A percentile compares a stretch with the other conserved stretches of the same genome.
phyloP scores from a whole-genome alignment of 2,888 invertebrate genomes.

The Chrysodeixis includens region DNA sequence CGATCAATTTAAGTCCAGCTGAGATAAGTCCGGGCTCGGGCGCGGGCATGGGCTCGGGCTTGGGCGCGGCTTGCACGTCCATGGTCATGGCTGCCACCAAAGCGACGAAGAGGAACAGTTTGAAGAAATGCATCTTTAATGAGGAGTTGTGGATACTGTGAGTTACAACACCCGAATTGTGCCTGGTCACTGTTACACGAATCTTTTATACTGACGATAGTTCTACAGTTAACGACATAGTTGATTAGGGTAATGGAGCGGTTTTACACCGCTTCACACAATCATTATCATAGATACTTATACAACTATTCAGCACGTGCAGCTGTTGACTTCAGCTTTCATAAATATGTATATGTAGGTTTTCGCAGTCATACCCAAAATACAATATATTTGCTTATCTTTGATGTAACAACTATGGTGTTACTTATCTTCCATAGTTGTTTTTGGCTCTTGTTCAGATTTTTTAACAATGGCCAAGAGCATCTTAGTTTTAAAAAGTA shows the following conservation, averaged over 20 bases:
- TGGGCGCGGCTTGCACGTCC: slow-evolving; percentile 1
- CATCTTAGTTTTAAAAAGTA: no score
- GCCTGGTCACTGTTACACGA: neutral
- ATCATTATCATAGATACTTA: no score
- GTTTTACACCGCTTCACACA: no score
- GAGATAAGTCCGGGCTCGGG: neutral
- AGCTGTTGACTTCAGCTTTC: no score
- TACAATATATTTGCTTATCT: no score
- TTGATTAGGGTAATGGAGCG: slow-evolving; percentile 3
- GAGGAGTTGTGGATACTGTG: neutral
- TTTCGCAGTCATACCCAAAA: no score
- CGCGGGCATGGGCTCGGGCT: neutral
- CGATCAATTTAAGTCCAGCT: neutral
- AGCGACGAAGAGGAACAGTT: neutral
- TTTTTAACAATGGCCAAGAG: no score
- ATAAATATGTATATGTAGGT: no score
- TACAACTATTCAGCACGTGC: no score
- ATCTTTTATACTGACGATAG: slow-evolving; percentile 9
- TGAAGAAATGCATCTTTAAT: slow-evolving; percentile 22
- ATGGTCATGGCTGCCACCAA: neutral
- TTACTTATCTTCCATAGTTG: no score
- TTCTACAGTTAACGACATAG: slow-evolving; percentile 6
- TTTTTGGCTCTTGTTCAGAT: no score
- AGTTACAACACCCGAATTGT: neutral
- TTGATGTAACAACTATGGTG: no score